Base-by-base conservation (phyloP, 2,888 invertebrate genomes). In the Mythimna ferrago region DNA sequence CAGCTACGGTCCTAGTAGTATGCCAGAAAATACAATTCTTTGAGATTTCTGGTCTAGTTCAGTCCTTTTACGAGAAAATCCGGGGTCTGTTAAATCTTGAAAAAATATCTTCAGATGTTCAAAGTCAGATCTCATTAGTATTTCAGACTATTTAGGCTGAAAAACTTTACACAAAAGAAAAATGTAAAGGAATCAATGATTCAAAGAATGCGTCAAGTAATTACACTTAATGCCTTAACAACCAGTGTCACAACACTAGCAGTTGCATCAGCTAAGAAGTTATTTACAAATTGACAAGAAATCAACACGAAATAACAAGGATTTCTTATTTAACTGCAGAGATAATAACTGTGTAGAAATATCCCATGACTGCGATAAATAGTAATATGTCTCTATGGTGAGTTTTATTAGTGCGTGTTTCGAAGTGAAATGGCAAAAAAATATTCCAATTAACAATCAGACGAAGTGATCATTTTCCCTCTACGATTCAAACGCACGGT, bases 281-380 rank as follows among this genome's bases (percentile, higher is more conserved):
- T 65, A 71, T 65, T 78, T 26, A 72, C 54, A 65, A 56, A 71
- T 78, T 78, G 76, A 61, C 76, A 78, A 65, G 65, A 74, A 66
- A 68, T 73, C 61, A 61, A 53, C 70, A 71, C 53, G 57, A 76
- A 79, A 75, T 80, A 75, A 70, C 57, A 65, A 80, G 66, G 60
- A 79, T 75, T 79, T 80, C 64, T 70, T 75, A 38, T 70, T 48
- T 54, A 63, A 66, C 35, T 44, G 21, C n/a, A 44, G 9, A 67
- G 32, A 56, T 74, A 69, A 78, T 69, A 58, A 74, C 74, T 54
- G 51, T 70, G 64, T 48, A 32, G 48, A 73, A 78, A 79, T 80
- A 60, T 64, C 26, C 66, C 44, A 14, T 66, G 63, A 32, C 38
- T 79, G 53, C 58, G 21, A 64, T 54, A 54, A 44, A 58, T 66